Percentiles rank a stretch among this genome's conserved stretches.
phyloP scores from a whole-genome alignment of 1,140 invertebrate genomes.

The Ridgeia piscesae region DNA sequence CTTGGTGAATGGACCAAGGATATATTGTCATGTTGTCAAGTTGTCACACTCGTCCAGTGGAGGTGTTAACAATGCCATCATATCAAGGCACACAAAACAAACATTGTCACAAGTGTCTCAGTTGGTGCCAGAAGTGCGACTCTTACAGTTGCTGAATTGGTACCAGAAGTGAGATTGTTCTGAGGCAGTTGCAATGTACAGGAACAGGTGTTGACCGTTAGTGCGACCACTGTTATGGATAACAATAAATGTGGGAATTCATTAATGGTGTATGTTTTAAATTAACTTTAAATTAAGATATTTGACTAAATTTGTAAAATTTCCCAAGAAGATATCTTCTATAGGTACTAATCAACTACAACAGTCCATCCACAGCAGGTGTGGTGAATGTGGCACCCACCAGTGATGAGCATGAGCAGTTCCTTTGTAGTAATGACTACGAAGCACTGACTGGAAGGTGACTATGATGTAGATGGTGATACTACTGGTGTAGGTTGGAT shows the following conservation, averaged over 20 bases:
- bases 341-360: background rate
- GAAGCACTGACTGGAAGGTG: background rate
- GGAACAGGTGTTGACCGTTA: background rate
- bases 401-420: background rate
- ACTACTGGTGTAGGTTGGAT: background rate
- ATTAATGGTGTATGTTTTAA: background rate
- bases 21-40: too few relatives aligned
- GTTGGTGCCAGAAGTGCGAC: too few relatives aligned
- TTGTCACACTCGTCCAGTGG: too few relatives aligned
- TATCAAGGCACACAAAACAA: too few relatives aligned
- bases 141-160: too few relatives aligned
- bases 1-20: too few relatives aligned
- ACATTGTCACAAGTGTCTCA: too few relatives aligned
- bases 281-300: background rate
- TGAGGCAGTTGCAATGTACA: background rate
- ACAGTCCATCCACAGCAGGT: background rate
- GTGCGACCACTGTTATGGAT: too few relatives aligned
- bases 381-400: background rate
- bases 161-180: too few relatives aligned
- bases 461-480: background rate
- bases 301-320: background rate
- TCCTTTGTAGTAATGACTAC: background rate
- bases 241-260: background rate
- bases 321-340: background rate
- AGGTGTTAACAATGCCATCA: too few relatives aligned